Evolutionary conservation across 2,113 vertebrate species (phyloP).

Genomic region (Eptesicus fuscus): DNA sequence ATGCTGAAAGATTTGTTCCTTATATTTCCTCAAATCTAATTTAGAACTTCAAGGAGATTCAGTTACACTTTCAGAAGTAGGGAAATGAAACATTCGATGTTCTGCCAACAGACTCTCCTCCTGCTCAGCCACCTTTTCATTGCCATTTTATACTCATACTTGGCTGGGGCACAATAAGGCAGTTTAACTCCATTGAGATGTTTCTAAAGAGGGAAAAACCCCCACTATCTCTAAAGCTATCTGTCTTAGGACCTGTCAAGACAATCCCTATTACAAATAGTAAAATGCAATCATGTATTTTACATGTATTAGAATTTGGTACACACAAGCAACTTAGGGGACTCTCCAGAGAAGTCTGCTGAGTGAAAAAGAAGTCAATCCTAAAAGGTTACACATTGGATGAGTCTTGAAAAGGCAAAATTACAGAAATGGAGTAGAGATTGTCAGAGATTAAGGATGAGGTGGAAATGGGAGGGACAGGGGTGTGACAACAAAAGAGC

Average conservation of each 20-base stretch:
- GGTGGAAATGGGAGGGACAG: not conserved
- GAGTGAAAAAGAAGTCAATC: not conserved
- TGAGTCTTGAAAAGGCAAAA: conserved; percentile 13
- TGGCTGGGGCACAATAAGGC: not conserved
- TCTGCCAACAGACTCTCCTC: not conserved
- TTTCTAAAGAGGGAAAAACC: not conserved
- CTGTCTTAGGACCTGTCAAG: not conserved
- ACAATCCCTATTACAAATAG: not conserved
- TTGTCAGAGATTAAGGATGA: not conserved
- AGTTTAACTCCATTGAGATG: not conserved
- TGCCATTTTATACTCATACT: not conserved
- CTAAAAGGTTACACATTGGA: not conserved
- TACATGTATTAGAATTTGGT: not conserved
- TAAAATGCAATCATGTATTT: not conserved
- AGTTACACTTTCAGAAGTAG: not conserved
- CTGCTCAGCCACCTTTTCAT: not conserved
- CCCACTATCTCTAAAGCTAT: not conserved
- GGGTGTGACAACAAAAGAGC: not conserved
- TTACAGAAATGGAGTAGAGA: not conserved
- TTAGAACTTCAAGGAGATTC: not conserved
- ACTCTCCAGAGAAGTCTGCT: not conserved
- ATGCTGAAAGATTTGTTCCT: not conserved
- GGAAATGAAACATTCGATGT: not conserved
- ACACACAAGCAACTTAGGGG: not conserved
- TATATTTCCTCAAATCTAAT: not conserved